phyloP scores from a whole-genome alignment of 2,888 invertebrate species.

The Therioaphis trifolii region DNA sequence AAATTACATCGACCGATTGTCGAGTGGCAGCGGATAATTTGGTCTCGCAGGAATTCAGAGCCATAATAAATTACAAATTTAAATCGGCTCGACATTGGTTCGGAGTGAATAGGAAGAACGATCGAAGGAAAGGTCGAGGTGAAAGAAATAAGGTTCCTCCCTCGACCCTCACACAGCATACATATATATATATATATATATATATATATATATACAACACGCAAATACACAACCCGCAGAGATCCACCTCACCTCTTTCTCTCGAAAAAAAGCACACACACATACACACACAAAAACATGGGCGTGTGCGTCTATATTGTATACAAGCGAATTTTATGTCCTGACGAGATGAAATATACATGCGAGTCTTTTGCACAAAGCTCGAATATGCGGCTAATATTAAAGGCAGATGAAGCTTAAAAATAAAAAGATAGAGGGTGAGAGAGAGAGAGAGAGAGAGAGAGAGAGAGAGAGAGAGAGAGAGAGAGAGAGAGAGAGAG shows the following conservation, averaged over 20 bases:
- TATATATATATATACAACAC: not conserved
- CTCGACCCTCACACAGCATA: not conserved
- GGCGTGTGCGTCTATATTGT: not conserved
- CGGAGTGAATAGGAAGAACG: conserved; percentile 8
- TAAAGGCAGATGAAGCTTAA: conserved; percentile 43
- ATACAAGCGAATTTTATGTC: conserved; percentile 32
- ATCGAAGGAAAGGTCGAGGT: conserved; percentile 15
- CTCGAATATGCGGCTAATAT: conserved; percentile 51
- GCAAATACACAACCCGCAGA: no score
- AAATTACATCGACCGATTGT: conserved; percentile 46
- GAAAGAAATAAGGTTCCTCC: conserved; percentile 28
- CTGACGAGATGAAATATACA: conserved; percentile 56
- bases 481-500: no score
- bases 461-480: no score
- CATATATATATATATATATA: not conserved
- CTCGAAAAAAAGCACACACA: no score
- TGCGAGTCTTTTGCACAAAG: conserved; percentile 47
- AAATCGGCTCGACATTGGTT: conserved; percentile 46
- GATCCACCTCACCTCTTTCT: no score
- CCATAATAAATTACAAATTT: conserved; percentile 55
- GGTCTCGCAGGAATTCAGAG: conserved; percentile 49
- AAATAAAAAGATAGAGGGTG: not conserved
- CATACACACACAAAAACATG: no score
- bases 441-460: not conserved
- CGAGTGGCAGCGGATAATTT: conserved; percentile 34